Evolutionary conservation across 2,888 invertebrate genomes (phyloP), one percentile per base, ranked within the genome.

Genomic region (Chaetogeoica ovagalla): DNA sequence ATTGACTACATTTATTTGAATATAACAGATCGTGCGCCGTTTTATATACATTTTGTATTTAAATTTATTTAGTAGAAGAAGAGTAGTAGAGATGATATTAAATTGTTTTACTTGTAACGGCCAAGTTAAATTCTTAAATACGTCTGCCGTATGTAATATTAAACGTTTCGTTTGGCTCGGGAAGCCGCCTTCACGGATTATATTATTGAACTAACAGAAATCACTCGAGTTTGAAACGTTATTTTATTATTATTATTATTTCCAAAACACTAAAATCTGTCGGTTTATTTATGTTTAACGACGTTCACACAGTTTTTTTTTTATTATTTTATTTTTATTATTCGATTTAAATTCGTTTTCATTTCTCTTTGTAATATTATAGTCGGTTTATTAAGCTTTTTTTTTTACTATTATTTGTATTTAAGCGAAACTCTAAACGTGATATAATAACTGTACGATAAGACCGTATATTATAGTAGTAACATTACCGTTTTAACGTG

Each of bases 341-440:
- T 74, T 37, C 63, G 21, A 37, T 59, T 39, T 59, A 59, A 57
- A 39, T 74, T 55, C 43, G 43, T 62, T 73, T 74, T 72, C 55
- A 37, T 55, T 19, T 55, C 4, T 55, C 1, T 55, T 6, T 19
- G 4, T 55, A 55, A 3, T 3, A 1, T 9, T 15, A 52, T 52
- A 52, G 17, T 15, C 37, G 17, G 63, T 73, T 63, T 37, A 55
- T 63, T 63, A 39, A 63, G 52, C 30, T 7, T 59, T 59, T 68
- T 9, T 52, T 30, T 23, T 21, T 68, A 30, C 1, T 23, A 43
- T 3, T 17, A 23, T 23, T 43, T 66, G 30, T 30, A 68, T 52
- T 59, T 59, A 59, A 21, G 8, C 13, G 1, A 13, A 59, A 21
- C 59, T 59, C 21, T 30, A 30, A 30, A 30, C 1, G 30, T 30